Evolutionary conservation across 2,888 invertebrate genomes (phyloP), one percentile per base, ranked within the genome.

Genomic region (Brachyptera risi): DNA sequence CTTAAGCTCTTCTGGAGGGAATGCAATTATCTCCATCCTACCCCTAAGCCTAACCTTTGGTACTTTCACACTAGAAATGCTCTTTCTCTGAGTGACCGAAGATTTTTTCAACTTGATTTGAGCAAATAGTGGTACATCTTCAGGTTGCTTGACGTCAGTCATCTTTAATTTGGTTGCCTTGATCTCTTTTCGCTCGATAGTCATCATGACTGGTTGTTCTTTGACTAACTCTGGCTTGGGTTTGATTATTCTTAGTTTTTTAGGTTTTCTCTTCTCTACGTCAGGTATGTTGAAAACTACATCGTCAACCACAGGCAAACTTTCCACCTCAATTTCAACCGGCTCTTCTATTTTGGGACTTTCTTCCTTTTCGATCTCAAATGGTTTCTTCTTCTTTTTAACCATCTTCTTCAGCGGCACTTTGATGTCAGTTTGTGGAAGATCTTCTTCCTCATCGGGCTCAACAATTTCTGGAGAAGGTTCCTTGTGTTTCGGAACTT

Each of bases 1-100:
- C 62, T 77, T 75, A 47, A 81, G 72, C 38, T 79, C 73, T 63
- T 79, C 74, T 2, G 87, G 83, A 13, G 87, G 84, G 78, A 83
- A 88, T 11, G 74, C 73, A 15, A 78, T 67, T 57, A 70, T 68
- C 23, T 65, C 72, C 51, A 79, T 78, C 58, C 65, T 59, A 59
- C 67, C 69, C 64, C 69, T 69, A 1, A 69, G 60, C 9, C 67
- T 58, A 17, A 68, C 58, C 65, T 67, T 67, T 13, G 59, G 65
- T 19, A 63, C 42, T 62, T 61, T 44, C 47, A 63, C 61, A 26
- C 63, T 63, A 56, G 66, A 61, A 35, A 63, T 66, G 27, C 64
- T 63, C 63, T 67, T 68, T 61, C 61, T 62, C 21, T 65, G 42
- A n/a, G n/a, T n/a, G 23, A 65, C 44, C 40, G 65, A 65, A 13